phyloP scores from a whole-genome alignment of 2,888 invertebrate species.

The Drosophila infuscata region DNA sequence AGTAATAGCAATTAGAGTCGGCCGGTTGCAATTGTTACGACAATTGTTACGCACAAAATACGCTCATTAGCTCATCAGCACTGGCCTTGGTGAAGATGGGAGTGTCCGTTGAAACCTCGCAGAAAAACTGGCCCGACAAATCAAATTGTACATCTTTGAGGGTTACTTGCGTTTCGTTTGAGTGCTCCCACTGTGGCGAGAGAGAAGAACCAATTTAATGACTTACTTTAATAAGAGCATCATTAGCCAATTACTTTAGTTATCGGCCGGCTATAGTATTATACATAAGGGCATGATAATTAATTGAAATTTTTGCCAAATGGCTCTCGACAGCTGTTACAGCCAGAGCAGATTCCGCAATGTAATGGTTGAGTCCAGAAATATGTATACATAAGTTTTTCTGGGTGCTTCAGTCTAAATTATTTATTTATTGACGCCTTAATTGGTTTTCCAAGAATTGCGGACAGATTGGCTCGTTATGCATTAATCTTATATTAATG shows the following conservation, averaged over 20 bases:
- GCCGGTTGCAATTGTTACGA: conserved; percentile 18
- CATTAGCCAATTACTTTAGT: conserved; percentile 2
- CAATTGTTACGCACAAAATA: conserved; percentile 89
- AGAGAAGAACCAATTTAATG: background rate
- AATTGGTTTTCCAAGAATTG: conserved; percentile 3
- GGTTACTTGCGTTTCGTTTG: conserved; percentile 84
- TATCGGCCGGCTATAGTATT: background rate
- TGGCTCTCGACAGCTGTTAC: conserved; percentile 8
- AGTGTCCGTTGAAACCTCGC: conserved; percentile 92
- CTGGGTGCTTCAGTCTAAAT: background rate
- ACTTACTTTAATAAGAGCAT: conserved; percentile 1
- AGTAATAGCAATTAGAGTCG: conserved; percentile 32
- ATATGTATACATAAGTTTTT: background rate
- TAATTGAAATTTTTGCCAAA: conserved; percentile 11
- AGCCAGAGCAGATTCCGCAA: background rate
- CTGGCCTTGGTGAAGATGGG: conserved; percentile 94
- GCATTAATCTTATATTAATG: conserved; percentile 5
- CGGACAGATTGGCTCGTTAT: background rate
- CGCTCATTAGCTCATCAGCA: conserved; percentile 90
- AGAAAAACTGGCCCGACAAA: conserved; percentile 92
- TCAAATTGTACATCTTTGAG: conserved; percentile 91
- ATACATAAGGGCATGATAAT: conserved; percentile 7
- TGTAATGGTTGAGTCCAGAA: conserved; percentile 6
- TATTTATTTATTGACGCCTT: conserved; percentile 16
- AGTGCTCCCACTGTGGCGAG: conserved; percentile 80